Base-by-base conservation (phyloP, 2,888 invertebrate species). In the Byasa hedistus region DNA sequence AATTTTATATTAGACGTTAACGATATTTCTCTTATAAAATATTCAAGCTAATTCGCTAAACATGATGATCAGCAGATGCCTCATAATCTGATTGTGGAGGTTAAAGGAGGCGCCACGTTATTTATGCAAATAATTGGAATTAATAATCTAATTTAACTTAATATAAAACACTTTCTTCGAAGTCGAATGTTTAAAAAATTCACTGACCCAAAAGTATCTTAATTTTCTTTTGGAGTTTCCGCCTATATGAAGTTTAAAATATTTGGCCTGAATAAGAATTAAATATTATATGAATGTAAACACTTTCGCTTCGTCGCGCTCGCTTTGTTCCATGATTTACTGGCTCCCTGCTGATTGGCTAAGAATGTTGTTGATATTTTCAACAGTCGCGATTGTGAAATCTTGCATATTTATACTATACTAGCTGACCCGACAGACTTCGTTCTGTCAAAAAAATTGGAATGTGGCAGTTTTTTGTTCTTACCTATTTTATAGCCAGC, bases 241-340 rank as follows among this genome's bases (percentile, higher is more conserved):
- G 4, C 17, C 2, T 4, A 19, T 19, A 44, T 15, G 15, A 44
- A 0, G 44, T 44, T 52, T 52, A 57, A 61, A 54, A 55, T 44
- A 62, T 62, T 57, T 21, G 48, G 58, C 21, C 44, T 61, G 22
- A 52, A 52, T 66, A 54, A 66, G 5, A 61, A 27, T 61, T 55
- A 57, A 54, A 58, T 58, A 32, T 66, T 57, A 61, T 24, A 61
- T 52, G 36, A 52, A 66, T 61, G 21, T 54, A 62, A 32, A 19
- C 21, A 62, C 66, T 66, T 66, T 66, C 66, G 54, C 62, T 44
- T 21, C 32, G 61, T 39, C 66, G 39, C 61, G 62, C 62, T 62
- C 58, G 58, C 66, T 55, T 65, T 51, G 58, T 54, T 36, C 54
- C 52, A 57, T 48, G 32, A 39, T 61, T 54, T 61, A 61, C 57